phyloP scores from a whole-genome alignment of 2,797 vertebrate species.

The Gymnothorax reevesii region DNA sequence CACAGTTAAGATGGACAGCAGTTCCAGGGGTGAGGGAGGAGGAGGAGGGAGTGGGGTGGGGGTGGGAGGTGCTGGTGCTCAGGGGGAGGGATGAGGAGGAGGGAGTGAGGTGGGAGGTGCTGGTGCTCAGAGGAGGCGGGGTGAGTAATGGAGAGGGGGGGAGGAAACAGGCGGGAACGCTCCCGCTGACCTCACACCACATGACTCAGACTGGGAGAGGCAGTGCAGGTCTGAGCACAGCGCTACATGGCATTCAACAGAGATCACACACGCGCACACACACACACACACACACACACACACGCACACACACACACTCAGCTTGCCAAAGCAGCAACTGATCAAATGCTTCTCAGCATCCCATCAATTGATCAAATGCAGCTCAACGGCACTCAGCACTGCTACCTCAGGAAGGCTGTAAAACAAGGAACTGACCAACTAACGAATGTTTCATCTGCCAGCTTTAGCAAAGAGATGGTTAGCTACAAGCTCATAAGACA shows the following conservation, averaged over 20 bases:
- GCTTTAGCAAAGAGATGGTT: neutral
- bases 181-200: slow-evolving; percentile 5
- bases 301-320: neutral
- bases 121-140: slow-evolving; percentile 28
- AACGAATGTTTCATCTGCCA: neutral
- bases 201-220: slow-evolving; percentile 11
- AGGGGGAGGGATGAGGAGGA: neutral
- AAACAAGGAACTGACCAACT: neutral
- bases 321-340: neutral
- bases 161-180: neutral
- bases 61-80: neutral
- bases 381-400: neutral
- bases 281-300: neutral
- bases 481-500: neutral
- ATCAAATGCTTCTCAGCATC: neutral
- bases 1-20: neutral
- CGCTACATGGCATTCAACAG: neutral
- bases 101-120: neutral
- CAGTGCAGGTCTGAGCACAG: neutral
- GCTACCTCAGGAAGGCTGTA: neutral
- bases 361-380: neutral
- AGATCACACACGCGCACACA: neutral
- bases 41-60: neutral
- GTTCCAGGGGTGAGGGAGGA: neutral
- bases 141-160: neutral